Base-by-base conservation (phyloP, 2,888 invertebrate genomes). In the Graphium colonna region DNA sequence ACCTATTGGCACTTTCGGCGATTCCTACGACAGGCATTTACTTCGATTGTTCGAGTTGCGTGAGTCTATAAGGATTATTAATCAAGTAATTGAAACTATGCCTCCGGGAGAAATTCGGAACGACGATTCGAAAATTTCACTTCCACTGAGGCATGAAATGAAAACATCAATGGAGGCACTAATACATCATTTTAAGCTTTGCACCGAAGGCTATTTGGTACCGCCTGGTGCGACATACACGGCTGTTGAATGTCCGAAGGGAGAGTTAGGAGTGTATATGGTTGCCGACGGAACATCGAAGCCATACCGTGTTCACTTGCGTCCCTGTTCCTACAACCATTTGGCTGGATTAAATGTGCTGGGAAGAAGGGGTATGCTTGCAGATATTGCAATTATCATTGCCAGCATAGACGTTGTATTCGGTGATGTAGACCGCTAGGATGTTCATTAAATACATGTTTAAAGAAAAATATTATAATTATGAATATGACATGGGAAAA, bases 171-270 rank as follows among this genome's bases (percentile, higher is more conserved):
- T 97, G 97, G 97, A 97, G 77, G 92, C 95, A 0, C 81, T 97
- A 41, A 97, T 97, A 67, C 96, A 97, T 77, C 97, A 97, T 73
- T 97, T 97, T 78, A 97, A 97, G 76, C 88, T 95, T 56, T 97
- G 94, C 74, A 92, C 94, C 1, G 94, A 95, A 78, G 97, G 97
- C 0, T 95, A 93, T 75, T 89, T 91, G 21, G 96, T 97, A 16
- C 97, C 97, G 0, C 95, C 97, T 13, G 97, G 97, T 0, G 78
- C 91, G 1, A 95, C 96, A 0, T 97, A 97, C 68, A 94, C 94
- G 0, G 91, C 93, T 18, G 91, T 93, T 1, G 97, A 97, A 79
- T 93, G 93, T 52, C 97, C 97, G 0, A 97, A 96, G 90, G 94
- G 94, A 39, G 97, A 97, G 80, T 92, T 97, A 75, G 97, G 96